A percentile compares a stretch with the other conserved stretches of the same genome.
Evolutionary conservation across 2,113 vertebrate genomes (phyloP).

Genomic region (Bostrychus sinensis): DNA sequence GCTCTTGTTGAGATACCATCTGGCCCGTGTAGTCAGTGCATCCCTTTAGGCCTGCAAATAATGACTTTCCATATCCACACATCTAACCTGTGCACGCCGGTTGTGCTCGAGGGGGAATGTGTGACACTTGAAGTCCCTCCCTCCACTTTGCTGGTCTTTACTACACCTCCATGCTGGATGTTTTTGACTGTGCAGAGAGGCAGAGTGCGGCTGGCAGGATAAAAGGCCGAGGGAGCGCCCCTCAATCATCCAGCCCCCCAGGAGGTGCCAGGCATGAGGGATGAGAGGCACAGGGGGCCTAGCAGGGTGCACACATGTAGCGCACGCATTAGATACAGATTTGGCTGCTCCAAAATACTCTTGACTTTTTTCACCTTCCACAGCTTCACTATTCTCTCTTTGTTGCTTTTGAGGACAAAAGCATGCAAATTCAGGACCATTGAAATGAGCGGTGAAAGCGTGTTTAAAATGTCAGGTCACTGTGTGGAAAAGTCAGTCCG

Average conservation of each 20-base stretch:
- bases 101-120: conserved; percentile 65
- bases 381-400: conserved; percentile 52
- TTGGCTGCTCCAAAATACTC: conserved; percentile 69
- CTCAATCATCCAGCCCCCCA: conserved; percentile 76
- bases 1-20: conserved; percentile 72
- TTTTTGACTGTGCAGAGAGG: conserved; percentile 66
- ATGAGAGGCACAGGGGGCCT: conserved; percentile 61
- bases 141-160: conserved; percentile 57
- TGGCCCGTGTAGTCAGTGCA: conserved; percentile 60
- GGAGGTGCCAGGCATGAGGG: conserved; percentile 68
- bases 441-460: conserved; percentile 56
- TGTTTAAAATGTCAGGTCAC: conserved; percentile 74
- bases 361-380: conserved; percentile 63
- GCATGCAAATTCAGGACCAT: conserved; percentile 73
- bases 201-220: conserved; percentile 73
- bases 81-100: conserved; percentile 69
- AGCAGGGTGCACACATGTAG: conserved; percentile 77
- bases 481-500: conserved; percentile 51
- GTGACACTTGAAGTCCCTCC: conserved; percentile 65
- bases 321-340: conserved; percentile 73
- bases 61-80: conserved; percentile 74
- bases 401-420: conserved; percentile 70
- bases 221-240: conserved; percentile 74
- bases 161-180: conserved; percentile 60
- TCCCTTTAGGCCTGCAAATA: conserved; percentile 78